Conservation (phyloP, 2,113 vertebrate species). For the Alexandromys fortis region DNA sequence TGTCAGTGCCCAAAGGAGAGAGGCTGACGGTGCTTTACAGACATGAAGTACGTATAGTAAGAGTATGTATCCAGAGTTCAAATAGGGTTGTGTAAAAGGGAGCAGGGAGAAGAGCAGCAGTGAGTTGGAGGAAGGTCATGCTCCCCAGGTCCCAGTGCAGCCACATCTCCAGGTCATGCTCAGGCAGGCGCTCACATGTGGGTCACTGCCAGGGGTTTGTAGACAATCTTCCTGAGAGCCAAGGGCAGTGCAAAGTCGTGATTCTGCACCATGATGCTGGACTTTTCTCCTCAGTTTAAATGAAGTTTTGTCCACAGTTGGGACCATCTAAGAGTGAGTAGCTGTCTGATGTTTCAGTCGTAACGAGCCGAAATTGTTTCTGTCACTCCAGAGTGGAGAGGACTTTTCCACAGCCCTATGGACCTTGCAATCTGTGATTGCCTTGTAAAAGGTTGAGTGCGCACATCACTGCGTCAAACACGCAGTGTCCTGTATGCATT, state of each 20-base stretch:
- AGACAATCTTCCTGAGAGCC: constrained; percentile 80
- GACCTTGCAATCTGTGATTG: constrained; percentile 99
- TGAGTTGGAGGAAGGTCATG: accelerated
- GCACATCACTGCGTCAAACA: constrained; percentile 89
- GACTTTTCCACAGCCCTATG: constrained; percentile 83
- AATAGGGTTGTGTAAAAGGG: constrained; percentile 82
- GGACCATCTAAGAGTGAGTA: neutral
- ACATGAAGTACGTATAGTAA: constrained; percentile 82
- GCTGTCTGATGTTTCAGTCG: neutral
- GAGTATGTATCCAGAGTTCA: constrained; percentile 84
- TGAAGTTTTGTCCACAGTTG: constrained; percentile 44
- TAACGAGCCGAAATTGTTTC: constrained; percentile 39
- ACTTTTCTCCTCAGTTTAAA: neutral
- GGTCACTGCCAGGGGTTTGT: accelerated
- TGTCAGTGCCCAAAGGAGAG: constrained; percentile 82
- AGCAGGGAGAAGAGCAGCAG: neutral
- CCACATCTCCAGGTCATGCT: neutral
- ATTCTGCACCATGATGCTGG: neutral
- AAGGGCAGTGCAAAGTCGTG: neutral
- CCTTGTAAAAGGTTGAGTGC: constrained; percentile 90
- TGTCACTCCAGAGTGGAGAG: constrained; percentile 60
- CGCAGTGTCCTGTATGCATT: constrained; percentile 84
- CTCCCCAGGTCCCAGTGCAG: constrained; percentile 43
- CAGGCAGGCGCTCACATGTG: neutral
- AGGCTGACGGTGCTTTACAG: constrained; percentile 84